phyloP scores from a whole-genome alignment of 2,888 invertebrate species.

The Taphrorychus bicolor region DNA sequence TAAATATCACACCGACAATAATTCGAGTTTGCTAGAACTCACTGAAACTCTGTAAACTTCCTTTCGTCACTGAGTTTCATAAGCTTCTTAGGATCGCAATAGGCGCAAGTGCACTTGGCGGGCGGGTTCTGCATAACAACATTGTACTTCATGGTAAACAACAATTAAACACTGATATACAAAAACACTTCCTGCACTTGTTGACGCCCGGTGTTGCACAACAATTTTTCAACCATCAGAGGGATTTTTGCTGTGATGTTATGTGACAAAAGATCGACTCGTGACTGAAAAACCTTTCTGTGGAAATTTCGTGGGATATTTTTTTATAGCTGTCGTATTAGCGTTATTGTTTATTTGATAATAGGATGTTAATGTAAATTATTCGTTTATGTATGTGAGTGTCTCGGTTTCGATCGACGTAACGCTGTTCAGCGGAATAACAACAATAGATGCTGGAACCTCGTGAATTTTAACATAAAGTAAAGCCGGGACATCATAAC shows the following conservation, averaged over 20 bases:
- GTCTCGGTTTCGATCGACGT: background rate
- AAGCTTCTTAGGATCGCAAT: background rate
- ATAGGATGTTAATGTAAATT: constrained; percentile 3
- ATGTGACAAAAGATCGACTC: background rate
- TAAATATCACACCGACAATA: too few species aligned
- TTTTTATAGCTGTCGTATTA: too few species aligned
- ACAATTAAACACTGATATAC: background rate
- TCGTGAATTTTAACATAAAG: too few species aligned
- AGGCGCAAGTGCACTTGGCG: background rate
- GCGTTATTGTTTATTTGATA: constrained; percentile 6
- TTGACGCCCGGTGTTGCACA: background rate
- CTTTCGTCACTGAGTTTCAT: background rate
- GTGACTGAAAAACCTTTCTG: background rate
- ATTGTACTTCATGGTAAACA: background rate
- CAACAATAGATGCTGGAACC: background rate
- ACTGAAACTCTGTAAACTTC: background rate
- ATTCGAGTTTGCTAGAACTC: background rate
- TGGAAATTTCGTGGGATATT: background rate
- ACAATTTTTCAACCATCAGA: background rate
- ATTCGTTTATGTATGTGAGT: background rate
- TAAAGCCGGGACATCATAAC: too few species aligned
- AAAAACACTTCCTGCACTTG: background rate
- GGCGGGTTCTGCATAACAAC: background rate
- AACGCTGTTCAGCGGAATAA: background rate
- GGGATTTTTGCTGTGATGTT: background rate